A percentile compares a stretch with the other conserved stretches of the same genome.
phyloP scores from a whole-genome alignment of 2,797 vertebrate species.

The Euthynnus affinis region DNA sequence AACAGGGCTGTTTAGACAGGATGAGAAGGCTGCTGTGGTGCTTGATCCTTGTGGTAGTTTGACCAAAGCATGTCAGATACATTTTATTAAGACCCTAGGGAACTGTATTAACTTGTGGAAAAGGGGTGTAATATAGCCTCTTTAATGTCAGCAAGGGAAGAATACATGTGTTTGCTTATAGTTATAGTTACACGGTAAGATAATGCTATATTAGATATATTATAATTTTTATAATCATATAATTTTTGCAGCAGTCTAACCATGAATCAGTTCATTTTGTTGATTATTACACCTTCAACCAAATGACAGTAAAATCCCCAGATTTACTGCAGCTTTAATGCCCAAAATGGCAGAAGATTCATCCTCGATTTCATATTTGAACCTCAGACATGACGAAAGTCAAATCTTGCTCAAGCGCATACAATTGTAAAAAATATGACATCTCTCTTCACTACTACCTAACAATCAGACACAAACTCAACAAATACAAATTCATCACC shows the following conservation, averaged over 20 bases:
- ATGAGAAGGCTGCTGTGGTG: too few species aligned
- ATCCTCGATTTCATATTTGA: not conserved
- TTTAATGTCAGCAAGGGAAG: not conserved
- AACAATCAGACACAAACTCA: not conserved
- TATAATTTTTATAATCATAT: too few species aligned
- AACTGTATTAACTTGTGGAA: too few species aligned
- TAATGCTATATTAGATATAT: too few species aligned
- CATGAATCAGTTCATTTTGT: not conserved
- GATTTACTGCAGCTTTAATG: not conserved
- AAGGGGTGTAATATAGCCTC: too few species aligned
- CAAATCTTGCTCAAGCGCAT: not conserved
- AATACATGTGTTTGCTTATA: not conserved
- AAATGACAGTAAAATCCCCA: not conserved
- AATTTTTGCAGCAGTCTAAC: not conserved
- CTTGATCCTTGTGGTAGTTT: too few species aligned
- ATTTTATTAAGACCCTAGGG: too few species aligned
- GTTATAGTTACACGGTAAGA: too few species aligned
- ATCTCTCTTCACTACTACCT: not conserved
- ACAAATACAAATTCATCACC: constrained; percentile 24
- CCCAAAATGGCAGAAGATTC: not conserved
- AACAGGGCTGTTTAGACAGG: too few species aligned
- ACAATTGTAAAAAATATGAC: not conserved
- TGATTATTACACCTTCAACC: not conserved
- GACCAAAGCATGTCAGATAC: too few species aligned
- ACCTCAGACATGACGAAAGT: not conserved